Base-by-base conservation (phyloP, 2,888 invertebrate species). In the Drosophila formosana region DNA sequence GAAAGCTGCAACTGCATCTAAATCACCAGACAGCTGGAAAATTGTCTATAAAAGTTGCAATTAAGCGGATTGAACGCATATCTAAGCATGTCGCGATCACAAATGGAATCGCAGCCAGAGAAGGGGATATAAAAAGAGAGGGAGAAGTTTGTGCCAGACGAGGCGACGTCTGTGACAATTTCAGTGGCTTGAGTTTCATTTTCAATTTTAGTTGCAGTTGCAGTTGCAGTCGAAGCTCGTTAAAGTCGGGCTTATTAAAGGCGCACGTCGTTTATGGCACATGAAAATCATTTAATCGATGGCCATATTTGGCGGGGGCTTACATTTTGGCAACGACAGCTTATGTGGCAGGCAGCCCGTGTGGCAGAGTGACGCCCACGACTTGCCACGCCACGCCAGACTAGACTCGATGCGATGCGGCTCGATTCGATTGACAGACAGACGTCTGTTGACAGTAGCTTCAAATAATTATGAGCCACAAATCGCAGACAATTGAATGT, bases 221-320 rank as follows among this genome's bases (percentile, higher is more conserved):
- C 66, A 51, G 66, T 41, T 74, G 47, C 70, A 45, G 66, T 28
- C 13, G 28, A 57, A 85, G 85, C 88, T 88, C 83, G 88, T 87
- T 82, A 85, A 82, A 82, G 64, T 50, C 69, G 66, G 62, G 84
- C 87, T 83, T 83, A 89, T 83, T 87, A 83, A 84, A 83, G 88
- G 89, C 89, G 82, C 83, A 87, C 89, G 87, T 83, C 83, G 89
- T 83, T 83, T 83, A 83, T 83, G 83, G 83, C 89, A 87, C 83
- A 83, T 83, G 83, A 83, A 83, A 83, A 83, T 87, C 89, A 87
- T 88, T 89, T 83, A 89, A 87, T 89, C 89, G 89, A 72, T 84
- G 85, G 84, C 88, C 82, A 88, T 88, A 88, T 82, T 79, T 82
- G 82, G 88, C 55, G 65, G 72, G 9, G 72, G 80, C 61, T 77